Percentiles rank a stretch among this genome's conserved stretches.
These are phyloP conservation scores for Drosophila mauritiana DNA, from an alignment of 1,140 invertebrate genomes.

Conservation along the genomic window DNA sequence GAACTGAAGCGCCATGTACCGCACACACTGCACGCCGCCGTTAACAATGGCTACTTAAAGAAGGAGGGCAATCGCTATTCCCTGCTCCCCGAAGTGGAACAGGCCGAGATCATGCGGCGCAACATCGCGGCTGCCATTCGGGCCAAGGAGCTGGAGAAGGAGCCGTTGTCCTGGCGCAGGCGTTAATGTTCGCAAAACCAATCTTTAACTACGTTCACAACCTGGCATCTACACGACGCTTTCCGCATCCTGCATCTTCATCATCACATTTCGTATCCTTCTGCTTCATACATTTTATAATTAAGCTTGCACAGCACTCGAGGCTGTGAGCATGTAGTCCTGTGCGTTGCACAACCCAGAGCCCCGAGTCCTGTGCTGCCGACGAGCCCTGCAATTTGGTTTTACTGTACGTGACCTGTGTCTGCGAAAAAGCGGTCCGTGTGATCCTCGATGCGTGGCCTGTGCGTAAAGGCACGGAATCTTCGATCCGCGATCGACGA, in stretches of 20 bases:
- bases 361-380: slow-evolving; percentile 18
- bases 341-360: not conserved
- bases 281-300: slow-evolving; percentile 10
- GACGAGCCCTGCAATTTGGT: slow-evolving; percentile 14
- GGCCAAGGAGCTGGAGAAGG: slow-evolving; percentile 67
- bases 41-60: slow-evolving; percentile 54
- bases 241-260: not conserved
- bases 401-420: slow-evolving; percentile 15
- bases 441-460: not conserved
- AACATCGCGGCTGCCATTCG: slow-evolving; percentile 58
- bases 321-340: slow-evolving; percentile 14
- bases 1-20: slow-evolving; percentile 69
- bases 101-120: slow-evolving; percentile 58
- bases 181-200: slow-evolving; percentile 25
- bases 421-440: not conserved
- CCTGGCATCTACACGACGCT: too few relatives aligned
- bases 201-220: not conserved
- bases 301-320: slow-evolving; percentile 29
- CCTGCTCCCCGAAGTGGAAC: slow-evolving; percentile 55
- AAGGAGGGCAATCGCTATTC: slow-evolving; percentile 70
- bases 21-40: slow-evolving; percentile 54
- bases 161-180: slow-evolving; percentile 68
- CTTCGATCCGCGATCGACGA: not conserved
- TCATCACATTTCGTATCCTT: not conserved
- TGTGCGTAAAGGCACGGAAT: not conserved